phyloP scores from a whole-genome alignment of 2,888 invertebrate genomes.

The Fragum fragum region DNA sequence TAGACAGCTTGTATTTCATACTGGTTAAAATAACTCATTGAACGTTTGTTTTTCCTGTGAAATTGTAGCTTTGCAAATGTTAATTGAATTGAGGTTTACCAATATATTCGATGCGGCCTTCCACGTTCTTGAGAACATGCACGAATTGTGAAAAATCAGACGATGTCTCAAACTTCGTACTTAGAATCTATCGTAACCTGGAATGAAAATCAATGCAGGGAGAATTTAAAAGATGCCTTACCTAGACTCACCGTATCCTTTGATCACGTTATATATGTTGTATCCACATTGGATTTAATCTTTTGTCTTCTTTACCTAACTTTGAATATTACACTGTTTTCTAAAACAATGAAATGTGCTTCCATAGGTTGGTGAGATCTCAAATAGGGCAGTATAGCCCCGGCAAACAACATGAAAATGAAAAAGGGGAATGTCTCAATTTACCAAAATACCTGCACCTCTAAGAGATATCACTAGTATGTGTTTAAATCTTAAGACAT shows the following conservation, averaged over 20 bases:
- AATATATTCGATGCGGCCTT: too few species aligned
- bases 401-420: background rate
- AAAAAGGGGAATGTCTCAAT: too few species aligned
- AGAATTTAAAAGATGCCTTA: slow-evolving; percentile 73
- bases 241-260: slow-evolving; percentile 83
- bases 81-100: too few species aligned
- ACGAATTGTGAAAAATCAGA: background rate
- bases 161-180: slow-evolving; percentile 75
- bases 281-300: background rate
- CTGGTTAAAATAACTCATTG: too few species aligned
- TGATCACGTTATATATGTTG: background rate
- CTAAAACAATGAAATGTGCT: background rate
- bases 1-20: too few species aligned
- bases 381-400: background rate
- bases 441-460: too few species aligned
- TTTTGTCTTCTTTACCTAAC: background rate
- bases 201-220: slow-evolving; percentile 74
- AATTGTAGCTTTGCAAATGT: too few species aligned
- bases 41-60: too few species aligned
- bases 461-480: too few species aligned
- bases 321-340: background rate
- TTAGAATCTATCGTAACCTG: slow-evolving; percentile 79
- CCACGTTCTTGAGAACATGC: too few species aligned
- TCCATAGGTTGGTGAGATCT: background rate
- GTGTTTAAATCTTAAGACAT: too few species aligned